Evolutionary conservation across 2,888 invertebrate species (phyloP).

Genomic region (Scotopteryx bipunctaria): DNA sequence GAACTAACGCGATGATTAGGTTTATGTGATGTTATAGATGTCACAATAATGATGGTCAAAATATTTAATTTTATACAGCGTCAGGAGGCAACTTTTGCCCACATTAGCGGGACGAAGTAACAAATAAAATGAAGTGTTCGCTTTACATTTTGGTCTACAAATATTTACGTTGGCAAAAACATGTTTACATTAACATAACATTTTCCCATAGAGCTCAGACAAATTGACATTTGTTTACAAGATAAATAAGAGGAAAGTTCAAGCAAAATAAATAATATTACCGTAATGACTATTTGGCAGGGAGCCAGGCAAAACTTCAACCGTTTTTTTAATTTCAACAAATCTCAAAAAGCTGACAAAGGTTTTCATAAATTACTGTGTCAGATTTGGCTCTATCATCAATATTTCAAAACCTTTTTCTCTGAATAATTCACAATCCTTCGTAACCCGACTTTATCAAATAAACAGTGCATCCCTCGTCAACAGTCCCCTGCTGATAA

Average conservation of each 20-base stretch:
- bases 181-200: conserved; percentile 9
- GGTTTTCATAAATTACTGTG: neutral
- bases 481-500: conserved; percentile 40
- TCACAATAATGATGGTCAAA: too few species aligned
- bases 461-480: conserved; percentile 44
- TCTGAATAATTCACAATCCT: conserved; percentile 30
- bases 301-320: neutral
- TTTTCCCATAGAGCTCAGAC: conserved; percentile 2
- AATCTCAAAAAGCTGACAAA: too few species aligned
- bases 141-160: neutral
- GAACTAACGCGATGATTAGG: too few species aligned
- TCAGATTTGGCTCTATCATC: neutral
- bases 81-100: too few species aligned
- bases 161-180: conserved; percentile 10
- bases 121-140: neutral
- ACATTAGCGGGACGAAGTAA: too few species aligned
- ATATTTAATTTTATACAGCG: too few species aligned
- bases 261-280: conserved; percentile 10
- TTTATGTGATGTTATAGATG: too few species aligned
- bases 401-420: conserved; percentile 20
- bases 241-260: conserved; percentile 10
- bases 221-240: conserved; percentile 30
- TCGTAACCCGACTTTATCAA: conserved; percentile 36
- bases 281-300: neutral
- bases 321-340: too few species aligned